A percentile compares a stretch with the other conserved stretches of the same genome.
Conservation (phyloP, 2,888 invertebrate species). For the Lasioglossum malachurum region DNA sequence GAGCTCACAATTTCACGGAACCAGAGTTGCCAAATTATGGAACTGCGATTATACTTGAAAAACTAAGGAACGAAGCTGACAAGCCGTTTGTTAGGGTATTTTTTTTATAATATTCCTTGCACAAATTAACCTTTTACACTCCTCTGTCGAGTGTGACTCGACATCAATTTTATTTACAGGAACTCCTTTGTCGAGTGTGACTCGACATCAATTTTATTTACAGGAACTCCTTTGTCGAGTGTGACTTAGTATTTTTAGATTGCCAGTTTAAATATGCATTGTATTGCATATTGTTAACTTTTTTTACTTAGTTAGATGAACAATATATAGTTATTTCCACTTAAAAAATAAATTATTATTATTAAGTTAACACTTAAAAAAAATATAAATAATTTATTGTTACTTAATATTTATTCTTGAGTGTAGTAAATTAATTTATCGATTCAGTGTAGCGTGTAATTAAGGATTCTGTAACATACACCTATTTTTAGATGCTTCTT, state of each 20-base stretch:
- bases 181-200: background rate
- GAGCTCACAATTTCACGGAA: constrained; percentile 60
- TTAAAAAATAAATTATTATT: no score
- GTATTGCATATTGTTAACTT: no score
- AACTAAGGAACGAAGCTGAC: constrained; percentile 51
- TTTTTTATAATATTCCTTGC: background rate
- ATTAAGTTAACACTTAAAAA: no score
- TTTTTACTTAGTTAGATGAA: no score
- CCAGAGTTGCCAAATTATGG: constrained; percentile 64
- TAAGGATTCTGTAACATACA: background rate
- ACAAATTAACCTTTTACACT: background rate
- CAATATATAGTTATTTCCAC: no score
- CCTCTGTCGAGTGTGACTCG: background rate
- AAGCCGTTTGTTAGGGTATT: constrained; percentile 67
- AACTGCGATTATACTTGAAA: constrained; percentile 71
- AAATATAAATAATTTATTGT: background rate
- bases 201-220: background rate
- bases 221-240: no score
- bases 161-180: no score
- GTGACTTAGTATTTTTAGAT: background rate
- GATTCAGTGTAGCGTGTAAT: background rate
- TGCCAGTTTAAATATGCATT: no score
- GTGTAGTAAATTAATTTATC: background rate
- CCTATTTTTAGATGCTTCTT: constrained; percentile 49
- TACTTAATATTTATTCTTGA: no score